A percentile compares a stretch with the other conserved stretches of the same genome.
These are phyloP conservation scores for Dipus sagitta DNA, from an alignment of 2,797 vertebrate genomes.

Conservation along the genomic window DNA sequence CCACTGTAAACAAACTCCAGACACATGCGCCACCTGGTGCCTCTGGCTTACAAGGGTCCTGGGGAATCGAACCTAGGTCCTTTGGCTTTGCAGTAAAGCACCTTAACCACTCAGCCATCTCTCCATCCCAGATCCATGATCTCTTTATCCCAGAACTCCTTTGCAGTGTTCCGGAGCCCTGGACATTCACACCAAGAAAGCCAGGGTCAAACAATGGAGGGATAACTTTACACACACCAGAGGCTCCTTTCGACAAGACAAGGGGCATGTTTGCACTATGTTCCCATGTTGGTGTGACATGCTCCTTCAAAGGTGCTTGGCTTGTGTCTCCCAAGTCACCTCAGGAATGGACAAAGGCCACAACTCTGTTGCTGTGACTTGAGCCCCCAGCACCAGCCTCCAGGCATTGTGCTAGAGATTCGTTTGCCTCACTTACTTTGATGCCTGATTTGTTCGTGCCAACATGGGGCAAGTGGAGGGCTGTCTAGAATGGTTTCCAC, in stretches of 20 bases:
- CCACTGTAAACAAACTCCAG: no score
- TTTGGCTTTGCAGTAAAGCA: no score
- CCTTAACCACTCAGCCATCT: no score
- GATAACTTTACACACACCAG: background rate
- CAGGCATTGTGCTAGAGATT: background rate
- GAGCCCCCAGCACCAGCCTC: background rate
- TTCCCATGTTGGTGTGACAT: accelerated
- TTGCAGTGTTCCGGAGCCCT: accelerated
- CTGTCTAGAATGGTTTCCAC: background rate
- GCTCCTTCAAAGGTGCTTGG: background rate
- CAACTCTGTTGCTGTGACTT: background rate
- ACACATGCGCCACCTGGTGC: no score
- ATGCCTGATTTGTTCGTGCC: background rate
- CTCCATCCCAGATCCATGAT: background rate
- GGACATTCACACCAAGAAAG: background rate
- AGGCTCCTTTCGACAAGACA: background rate
- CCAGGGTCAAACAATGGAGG: background rate
- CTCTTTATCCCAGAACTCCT: background rate
- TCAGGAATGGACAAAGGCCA: background rate
- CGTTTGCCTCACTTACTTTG: background rate
- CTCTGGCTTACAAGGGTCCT: no score
- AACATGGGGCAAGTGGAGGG: background rate
- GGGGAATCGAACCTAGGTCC: no score
- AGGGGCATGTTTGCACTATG: background rate
- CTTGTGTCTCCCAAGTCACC: background rate